Evolutionary conservation across 2,888 invertebrate species (phyloP), one percentile per base, ranked within the genome.

Genomic region (Philereme transversata): DNA sequence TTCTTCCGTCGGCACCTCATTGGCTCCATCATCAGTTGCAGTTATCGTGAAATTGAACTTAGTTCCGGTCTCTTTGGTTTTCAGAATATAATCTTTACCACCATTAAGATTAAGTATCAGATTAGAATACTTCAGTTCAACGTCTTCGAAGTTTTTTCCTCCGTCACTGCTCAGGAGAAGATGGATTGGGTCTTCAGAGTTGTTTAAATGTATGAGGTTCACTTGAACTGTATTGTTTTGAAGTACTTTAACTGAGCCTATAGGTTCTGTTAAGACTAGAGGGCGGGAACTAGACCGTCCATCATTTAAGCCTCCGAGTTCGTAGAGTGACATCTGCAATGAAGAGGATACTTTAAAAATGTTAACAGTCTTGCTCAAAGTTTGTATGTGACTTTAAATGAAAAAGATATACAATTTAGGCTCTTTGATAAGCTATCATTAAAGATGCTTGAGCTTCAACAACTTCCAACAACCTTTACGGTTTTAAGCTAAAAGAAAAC

Each of bases 211-310:
- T 62, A 88, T 88, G 0, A 92, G 72, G 64, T 89, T 87, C 0
- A 93, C 91, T 82, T 91, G 90, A 0, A 92, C 91, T 2, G 86
- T 87, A 65, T 92, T 92, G 65, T 93, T 92, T 59, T 90, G 87
- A 0, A 93, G 79, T 0, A 92, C 90, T 72, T 84, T 90, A 3
- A 92, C 84, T 10, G 92, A 90, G 1, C 87, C 87, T 36, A 93
- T 92, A 0, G 93, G 92, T 74, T 92, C 92, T 0, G 77, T 57
- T 41, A 87, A 66, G 3, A 87, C 86, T 5, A 90, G 63, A 1
- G 90, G 89, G 51, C 82, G 70, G 34, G 71, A 69, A 22, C 79
- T 78, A 4, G 77, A 62, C 60, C 77, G 72, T 0, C 51, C 60
- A 4, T 77, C 74, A 4, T 76, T 73, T n/a, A 74, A 67, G 10